Conservation (phyloP, 2,113 vertebrate species). For the Grantiella picta region DNA sequence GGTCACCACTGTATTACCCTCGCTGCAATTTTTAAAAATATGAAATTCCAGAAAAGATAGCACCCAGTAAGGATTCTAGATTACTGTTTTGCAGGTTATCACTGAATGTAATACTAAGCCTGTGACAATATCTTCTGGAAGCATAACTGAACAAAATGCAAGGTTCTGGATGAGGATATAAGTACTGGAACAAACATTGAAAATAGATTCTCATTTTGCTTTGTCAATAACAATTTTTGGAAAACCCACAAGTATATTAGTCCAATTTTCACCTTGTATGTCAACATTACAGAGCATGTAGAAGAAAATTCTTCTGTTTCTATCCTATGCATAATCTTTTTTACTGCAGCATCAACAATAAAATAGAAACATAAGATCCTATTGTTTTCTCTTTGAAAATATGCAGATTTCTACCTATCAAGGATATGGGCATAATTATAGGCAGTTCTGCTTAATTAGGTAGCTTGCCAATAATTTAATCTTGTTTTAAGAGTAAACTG, state of each 20-base stretch:
- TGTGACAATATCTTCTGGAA: not conserved
- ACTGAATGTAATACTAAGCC: not conserved
- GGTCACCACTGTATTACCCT: not conserved
- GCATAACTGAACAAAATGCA: not conserved
- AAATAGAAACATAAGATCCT: not conserved
- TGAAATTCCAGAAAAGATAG: not conserved
- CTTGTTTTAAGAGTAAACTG: not conserved
- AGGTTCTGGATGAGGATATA: slow-evolving; percentile 14
- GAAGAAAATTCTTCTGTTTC: slow-evolving; percentile 39
- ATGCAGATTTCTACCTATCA: not conserved
- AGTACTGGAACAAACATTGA: not conserved
- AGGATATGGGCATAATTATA: slow-evolving; percentile 4
- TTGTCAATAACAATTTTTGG: not conserved
- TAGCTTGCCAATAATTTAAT: slow-evolving; percentile 29
- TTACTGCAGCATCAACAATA: not conserved
- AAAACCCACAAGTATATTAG: not conserved
- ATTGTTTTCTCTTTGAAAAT: not conserved
- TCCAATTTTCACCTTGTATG: not conserved
- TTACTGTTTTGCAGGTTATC: not conserved
- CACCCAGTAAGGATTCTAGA: not conserved
- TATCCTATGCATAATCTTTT: not conserved
- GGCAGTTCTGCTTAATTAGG: slow-evolving; percentile 41
- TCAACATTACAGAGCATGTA: not conserved
- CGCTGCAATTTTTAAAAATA: not conserved
- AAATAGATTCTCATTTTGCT: slow-evolving; percentile 25